Evolutionary conservation across 2,797 vertebrate genomes (phyloP), one percentile per base, ranked within the genome.

Genomic region (Enteromius treurensis): DNA sequence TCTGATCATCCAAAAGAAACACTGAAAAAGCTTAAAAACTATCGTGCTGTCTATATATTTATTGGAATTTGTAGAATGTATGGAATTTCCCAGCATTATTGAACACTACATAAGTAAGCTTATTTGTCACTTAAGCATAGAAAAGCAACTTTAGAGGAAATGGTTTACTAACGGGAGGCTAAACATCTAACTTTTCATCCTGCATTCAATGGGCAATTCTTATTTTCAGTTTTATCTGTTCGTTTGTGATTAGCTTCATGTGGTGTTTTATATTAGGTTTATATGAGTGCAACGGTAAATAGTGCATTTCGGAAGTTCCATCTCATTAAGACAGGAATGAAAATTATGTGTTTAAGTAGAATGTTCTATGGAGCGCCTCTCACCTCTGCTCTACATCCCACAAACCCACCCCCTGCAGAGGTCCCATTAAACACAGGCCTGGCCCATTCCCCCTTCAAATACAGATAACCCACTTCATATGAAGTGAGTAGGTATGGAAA

Each of bases 381-480:
- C 79, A 32, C 62, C 79, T 85, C 75, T 76, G 69, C 85, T 84
- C 85, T 80, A 86, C 70, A 82, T 82, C 51, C 88, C 87, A 34
- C 45, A 88, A 89, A 88, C 86, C 88, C 71, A 19, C 69, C 81
- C 82, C 90, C 84, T 45, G 81, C 84, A 82, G 64, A 87, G 89
- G 84, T 83, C 88, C 85, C 90, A 92, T 92, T 93, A 88, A 90
- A 89, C 70, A 88, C 90, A 92, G 90, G 91, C 91, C 89, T 90
- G 89, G 80, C 85, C 85, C 85, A 88, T 88, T 86, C 80, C 84
- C 14, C 8, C 21, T 19, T 26, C 10, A 76, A 40, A 68, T 67
- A 90, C 87, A 85, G 78, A 85, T 84, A 87, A 87, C 34, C 32
- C 19, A 29, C 34, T 68, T 68, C 40, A 19, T n/a, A 29, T 84